A percentile compares a stretch with the other conserved stretches of the same genome.
Conservation (phyloP, 2,888 invertebrate genomes). For the Tiphia femorata region DNA sequence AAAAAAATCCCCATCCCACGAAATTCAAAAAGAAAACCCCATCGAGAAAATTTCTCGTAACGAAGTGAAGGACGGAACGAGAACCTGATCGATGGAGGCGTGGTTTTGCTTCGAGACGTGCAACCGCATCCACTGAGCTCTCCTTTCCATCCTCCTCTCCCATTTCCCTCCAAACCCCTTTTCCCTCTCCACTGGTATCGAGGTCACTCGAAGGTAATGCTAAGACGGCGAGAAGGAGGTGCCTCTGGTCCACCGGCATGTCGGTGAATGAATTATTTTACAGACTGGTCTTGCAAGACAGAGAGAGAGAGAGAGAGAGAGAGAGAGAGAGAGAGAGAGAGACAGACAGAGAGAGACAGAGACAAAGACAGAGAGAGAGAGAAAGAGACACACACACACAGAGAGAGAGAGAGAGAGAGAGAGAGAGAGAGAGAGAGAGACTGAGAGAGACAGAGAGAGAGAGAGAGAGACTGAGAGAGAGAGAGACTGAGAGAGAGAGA, state of each 20-base stretch:
- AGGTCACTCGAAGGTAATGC: background rate
- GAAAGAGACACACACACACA: background rate
- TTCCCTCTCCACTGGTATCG: background rate
- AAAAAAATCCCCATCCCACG: too few species aligned
- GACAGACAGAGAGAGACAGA: background rate
- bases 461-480: slow-evolving; percentile 10
- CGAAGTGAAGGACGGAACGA: too few species aligned
- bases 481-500: slow-evolving; percentile 7
- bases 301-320: background rate
- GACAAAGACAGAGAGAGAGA: background rate
- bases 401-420: slow-evolving; percentile 4
- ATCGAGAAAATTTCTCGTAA: too few species aligned
- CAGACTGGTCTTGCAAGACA: background rate
- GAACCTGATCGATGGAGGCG: too few species aligned
- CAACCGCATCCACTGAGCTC: too few species aligned
- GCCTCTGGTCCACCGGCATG: background rate
- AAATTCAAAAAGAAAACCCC: too few species aligned
- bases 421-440: background rate
- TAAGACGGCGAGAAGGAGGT: background rate
- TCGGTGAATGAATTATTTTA: background rate
- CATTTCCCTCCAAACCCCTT: background rate
- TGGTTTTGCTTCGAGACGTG: too few species aligned
- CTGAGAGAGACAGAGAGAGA: background rate
- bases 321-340: background rate
- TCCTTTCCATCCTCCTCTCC: background rate